phyloP scores from a whole-genome alignment of 2,113 vertebrate genomes.

The Thermophis baileyi region DNA sequence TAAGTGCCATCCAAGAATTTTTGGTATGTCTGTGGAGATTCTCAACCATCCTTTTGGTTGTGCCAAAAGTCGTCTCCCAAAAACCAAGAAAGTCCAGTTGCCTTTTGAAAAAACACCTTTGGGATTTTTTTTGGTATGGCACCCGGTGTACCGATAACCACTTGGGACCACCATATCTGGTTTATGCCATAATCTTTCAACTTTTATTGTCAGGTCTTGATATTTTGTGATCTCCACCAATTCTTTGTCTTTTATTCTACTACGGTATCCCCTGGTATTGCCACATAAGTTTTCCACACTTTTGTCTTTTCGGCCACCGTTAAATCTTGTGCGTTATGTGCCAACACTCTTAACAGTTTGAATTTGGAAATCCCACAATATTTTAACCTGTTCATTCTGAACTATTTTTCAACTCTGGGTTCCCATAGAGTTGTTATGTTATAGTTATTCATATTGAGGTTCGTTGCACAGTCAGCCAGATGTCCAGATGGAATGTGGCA shows the following conservation, averaged over 20 bases:
- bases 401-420: not conserved
- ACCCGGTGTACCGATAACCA: too few relatives aligned
- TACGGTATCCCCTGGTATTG: not conserved
- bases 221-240: not conserved
- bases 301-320: not conserved
- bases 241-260: not conserved
- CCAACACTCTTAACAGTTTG: not conserved
- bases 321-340: not conserved
- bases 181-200: too few relatives aligned
- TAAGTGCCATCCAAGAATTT: too few relatives aligned
- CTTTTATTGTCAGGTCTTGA: too few relatives aligned
- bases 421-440: not conserved
- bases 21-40: too few relatives aligned
- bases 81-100: too few relatives aligned
- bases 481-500: too few relatives aligned
- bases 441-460: not conserved
- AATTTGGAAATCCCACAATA: not conserved
- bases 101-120: too few relatives aligned
- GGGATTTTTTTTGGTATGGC: too few relatives aligned
- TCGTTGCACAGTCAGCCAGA: not conserved
- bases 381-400: not conserved
- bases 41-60: too few relatives aligned
- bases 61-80: too few relatives aligned
- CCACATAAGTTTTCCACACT: not conserved
- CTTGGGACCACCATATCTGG: too few relatives aligned